Conservation (phyloP, 2,797 vertebrate genomes). For the Gymnothorax javanicus region DNA sequence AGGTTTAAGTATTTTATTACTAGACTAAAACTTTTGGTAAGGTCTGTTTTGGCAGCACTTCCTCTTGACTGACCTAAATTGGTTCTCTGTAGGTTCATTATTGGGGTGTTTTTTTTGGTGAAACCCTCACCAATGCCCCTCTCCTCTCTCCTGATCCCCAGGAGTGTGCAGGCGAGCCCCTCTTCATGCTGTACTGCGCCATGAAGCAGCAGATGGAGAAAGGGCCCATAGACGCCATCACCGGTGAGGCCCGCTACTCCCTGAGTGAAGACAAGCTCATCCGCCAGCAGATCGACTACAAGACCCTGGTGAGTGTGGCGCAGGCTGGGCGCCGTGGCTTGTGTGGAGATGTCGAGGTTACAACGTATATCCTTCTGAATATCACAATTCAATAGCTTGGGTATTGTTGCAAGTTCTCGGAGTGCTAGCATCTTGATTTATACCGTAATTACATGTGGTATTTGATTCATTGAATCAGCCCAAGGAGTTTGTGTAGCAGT, state of each 20-base stretch:
- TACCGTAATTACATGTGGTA: neutral
- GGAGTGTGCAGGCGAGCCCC: conserved; percentile 70
- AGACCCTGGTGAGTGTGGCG: conserved; percentile 86
- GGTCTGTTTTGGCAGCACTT: too few relatives aligned
- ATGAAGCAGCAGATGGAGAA: conserved; percentile 99
- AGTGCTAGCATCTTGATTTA: neutral
- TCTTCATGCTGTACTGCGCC: conserved; percentile 97
- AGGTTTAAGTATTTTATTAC: too few relatives aligned
- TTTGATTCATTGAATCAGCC: neutral
- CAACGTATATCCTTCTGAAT: neutral
- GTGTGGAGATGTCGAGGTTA: neutral
- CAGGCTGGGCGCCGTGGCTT: neutral
- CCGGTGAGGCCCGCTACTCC: conserved; percentile 95
- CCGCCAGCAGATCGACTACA: conserved; percentile 98
- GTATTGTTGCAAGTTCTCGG: neutral
- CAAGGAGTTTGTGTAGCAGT: neutral
- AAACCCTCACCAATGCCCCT: neutral
- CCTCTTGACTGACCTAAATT: too few relatives aligned
- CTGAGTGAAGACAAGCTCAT: conserved; percentile 98
- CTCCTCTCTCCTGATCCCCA: conserved; percentile 29
- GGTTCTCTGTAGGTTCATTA: too few relatives aligned
- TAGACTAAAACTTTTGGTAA: too few relatives aligned
- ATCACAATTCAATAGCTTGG: neutral
- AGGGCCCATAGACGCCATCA: conserved; percentile 96
- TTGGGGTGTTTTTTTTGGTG: neutral